A percentile compares a stretch with the other conserved stretches of the same genome.
Evolutionary conservation across 2,113 vertebrate genomes (phyloP).

Genomic region (Daphoenositta chrysoptera): DNA sequence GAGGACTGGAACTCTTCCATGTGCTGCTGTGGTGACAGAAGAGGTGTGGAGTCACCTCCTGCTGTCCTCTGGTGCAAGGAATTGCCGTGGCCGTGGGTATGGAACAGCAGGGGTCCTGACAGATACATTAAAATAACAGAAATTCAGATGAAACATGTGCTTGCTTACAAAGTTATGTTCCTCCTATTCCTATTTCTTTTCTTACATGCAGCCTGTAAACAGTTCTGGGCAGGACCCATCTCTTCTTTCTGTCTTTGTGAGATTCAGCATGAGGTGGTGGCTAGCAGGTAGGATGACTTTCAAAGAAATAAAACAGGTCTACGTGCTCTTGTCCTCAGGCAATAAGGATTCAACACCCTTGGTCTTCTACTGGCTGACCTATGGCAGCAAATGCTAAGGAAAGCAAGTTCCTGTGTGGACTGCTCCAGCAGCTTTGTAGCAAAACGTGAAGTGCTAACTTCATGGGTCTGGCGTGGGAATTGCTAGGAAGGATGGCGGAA

Average conservation of each 20-base stretch:
- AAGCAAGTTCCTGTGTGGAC: background rate
- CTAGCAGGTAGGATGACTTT: background rate
- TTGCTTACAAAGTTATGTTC: background rate
- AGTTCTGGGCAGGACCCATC: background rate
- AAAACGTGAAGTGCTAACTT: background rate
- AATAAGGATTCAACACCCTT: background rate
- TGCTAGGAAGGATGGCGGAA: background rate
- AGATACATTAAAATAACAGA: background rate
- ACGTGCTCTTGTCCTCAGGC: background rate
- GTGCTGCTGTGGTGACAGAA: background rate
- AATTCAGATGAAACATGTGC: background rate
- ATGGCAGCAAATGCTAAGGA: background rate
- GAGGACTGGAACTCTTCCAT: background rate
- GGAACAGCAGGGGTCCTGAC: background rate
- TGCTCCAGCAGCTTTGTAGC: slow-evolving; percentile 1
- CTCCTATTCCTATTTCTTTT: background rate
- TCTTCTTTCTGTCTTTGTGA: background rate
- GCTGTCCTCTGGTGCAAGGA: background rate
- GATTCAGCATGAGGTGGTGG: background rate
- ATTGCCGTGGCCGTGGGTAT: fast-evolving
- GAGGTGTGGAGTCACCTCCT: background rate
- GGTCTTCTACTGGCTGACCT: background rate
- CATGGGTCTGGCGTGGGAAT: background rate
- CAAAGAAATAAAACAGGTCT: background rate
- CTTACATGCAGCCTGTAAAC: background rate